A percentile compares a stretch with the other conserved stretches of the same genome.
These are phyloP conservation scores for Champsocephalus esox DNA, from an alignment of 2,797 vertebrate species.

Conservation along the genomic window DNA sequence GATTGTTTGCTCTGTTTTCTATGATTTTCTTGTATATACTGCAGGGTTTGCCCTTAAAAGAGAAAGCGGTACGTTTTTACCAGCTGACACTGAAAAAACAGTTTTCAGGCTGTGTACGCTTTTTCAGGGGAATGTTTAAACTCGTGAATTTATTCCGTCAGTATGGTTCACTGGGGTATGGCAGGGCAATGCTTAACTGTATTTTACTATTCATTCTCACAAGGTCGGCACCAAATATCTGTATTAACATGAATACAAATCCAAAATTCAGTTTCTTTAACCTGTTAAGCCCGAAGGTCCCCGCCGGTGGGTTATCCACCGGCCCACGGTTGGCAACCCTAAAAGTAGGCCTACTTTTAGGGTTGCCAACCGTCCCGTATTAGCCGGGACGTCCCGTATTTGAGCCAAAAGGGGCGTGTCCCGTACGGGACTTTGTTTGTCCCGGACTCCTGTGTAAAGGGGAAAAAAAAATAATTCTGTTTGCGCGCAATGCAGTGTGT, in stretches of 20 bases:
- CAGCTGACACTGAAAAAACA: neutral
- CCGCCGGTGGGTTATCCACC: no score
- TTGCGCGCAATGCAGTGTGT: no score
- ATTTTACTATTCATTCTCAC: constrained; percentile 10
- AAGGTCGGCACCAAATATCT: neutral
- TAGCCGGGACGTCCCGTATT: no score
- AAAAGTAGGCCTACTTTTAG: no score
- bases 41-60: constrained; percentile 14
- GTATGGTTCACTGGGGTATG: constrained; percentile 3
- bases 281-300: no score
- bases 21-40: neutral
- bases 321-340: no score
- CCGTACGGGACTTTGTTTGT: no score
- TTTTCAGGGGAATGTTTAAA: constrained; percentile 18
- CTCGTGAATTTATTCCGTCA: constrained; percentile 22
- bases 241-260: neutral
- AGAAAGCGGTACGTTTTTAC: neutral
- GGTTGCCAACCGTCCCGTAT: no score
- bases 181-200: constrained; percentile 6
- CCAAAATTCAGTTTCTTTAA: neutral
- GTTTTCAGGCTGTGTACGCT: constrained; percentile 6
- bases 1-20: constrained; percentile 15
- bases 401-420: no score
- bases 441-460: no score
- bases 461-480: no score